Conservation (phyloP, 37 sponge, comb jelly and placozoan species). For the Diacarnus erythraeanus region DNA sequence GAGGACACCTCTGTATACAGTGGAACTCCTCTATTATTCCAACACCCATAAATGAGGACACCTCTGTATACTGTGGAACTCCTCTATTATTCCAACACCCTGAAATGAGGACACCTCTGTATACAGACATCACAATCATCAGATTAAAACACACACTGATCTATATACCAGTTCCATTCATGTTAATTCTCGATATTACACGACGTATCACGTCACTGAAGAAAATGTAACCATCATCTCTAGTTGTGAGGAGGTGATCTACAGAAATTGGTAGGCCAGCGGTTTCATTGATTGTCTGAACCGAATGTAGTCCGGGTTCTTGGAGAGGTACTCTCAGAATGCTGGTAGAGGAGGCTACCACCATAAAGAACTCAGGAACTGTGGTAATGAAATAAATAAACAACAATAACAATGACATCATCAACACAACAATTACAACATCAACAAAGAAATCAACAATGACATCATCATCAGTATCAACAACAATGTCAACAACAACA, state of each 20-base stretch:
- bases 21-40: too few relatives aligned
- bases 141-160: constrained; percentile 4
- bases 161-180: constrained; percentile 18
- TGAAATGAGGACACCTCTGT: too few relatives aligned
- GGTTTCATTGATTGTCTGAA: background rate
- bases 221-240: constrained; percentile 15
- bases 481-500: too few relatives aligned
- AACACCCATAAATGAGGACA: too few relatives aligned
- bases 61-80: too few relatives aligned
- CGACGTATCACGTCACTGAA: constrained; percentile 9
- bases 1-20: too few relatives aligned
- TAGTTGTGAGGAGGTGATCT: constrained; percentile 16
- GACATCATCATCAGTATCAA: too few relatives aligned
- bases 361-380: background rate
- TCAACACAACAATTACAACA: background rate
- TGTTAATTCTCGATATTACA: background rate
- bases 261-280: constrained; percentile 4
- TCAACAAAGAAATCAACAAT: background rate
- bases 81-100: too few relatives aligned
- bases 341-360: background rate
- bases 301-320: background rate
- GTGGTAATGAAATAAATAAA: too few relatives aligned
- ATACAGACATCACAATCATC: too few relatives aligned
- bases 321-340: background rate
- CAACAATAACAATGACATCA: too few relatives aligned